Evolutionary conservation across 2,888 invertebrate genomes (phyloP), one percentile per base, ranked within the genome.

Genomic region (Argyresthia goedartella): DNA sequence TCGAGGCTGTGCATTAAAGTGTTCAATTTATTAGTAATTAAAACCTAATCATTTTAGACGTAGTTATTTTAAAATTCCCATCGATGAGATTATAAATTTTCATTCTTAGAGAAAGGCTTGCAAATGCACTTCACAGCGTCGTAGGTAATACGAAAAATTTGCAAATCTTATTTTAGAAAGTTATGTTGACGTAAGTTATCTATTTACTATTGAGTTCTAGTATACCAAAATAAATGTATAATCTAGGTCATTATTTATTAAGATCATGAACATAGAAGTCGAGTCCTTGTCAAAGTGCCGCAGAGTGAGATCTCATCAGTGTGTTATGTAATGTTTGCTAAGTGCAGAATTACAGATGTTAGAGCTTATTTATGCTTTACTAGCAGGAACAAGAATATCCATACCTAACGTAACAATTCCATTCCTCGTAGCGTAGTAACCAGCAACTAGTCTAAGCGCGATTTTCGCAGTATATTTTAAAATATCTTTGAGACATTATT

Each of bases 1-100:
- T 81, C 73, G 73, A 84, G 86, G 86, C 86, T 86, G 86, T 86
- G 86, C 80, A 80, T 80, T 25, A 80, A 82, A 79, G 84, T 85
- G 85, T 85, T 85, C 84, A 86, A 80, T 84, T 75, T 74, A 70
- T 69, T 76, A 73, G 67, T 76, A 73, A 25, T 25, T 25, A 25
- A 4, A 72, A 72, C 67, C 71, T 63, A 57, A 62, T 66, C 64
- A 62, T 53, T 69, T 71, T 76, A 80, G 74, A 63, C 67, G 60
- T 80, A 78, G 69, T 16, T 33, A 35, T 45, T 50, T 69, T 60
- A 69, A 72, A 75, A 72, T 76, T 81, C 80, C 81, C 81, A 82
- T 81, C 80, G 81, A 76, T 76, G 81, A 82, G 76, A 82, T 81
- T 82, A 76, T 71, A 57, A 71, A 70, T 67, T 62, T 69, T 66